phyloP scores from a whole-genome alignment of 2,113 vertebrate genomes.

The Pundamilia nyererei region DNA sequence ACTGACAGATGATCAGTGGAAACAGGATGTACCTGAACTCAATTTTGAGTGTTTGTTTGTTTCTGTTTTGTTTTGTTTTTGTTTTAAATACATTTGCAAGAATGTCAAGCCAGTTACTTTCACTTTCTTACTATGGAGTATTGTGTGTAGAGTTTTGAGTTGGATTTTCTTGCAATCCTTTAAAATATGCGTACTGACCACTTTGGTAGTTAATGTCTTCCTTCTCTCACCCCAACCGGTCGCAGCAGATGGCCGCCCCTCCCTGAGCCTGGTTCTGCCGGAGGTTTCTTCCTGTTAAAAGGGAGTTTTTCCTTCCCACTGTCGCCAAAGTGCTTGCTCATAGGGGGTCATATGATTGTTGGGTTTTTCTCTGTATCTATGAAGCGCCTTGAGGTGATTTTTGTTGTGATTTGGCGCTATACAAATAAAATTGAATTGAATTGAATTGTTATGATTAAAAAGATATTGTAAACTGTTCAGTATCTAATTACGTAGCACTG shows the following conservation, averaged over 20 bases:
- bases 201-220: not conserved
- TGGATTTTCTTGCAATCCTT: not conserved
- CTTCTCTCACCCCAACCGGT: too few species aligned
- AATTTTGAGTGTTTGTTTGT: not conserved
- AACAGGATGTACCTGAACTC: not conserved
- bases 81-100: not conserved
- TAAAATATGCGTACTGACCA: accelerated
- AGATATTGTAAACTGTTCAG: not conserved
- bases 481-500: not conserved
- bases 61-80: not conserved
- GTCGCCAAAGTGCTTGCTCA: too few species aligned
- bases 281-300: too few species aligned
- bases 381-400: too few species aligned
- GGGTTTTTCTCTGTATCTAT: too few species aligned
- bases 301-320: too few species aligned
- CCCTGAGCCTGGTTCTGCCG: too few species aligned
- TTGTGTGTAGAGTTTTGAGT: not conserved
- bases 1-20: not conserved
- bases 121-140: not conserved
- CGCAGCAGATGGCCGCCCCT: too few species aligned
- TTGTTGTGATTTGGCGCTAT: too few species aligned
- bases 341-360: too few species aligned
- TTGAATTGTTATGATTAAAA: not conserved
- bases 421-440: too few species aligned
- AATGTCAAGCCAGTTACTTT: not conserved